Evolutionary conservation across 1,140 invertebrate species (phyloP).

Genomic region (Phocides pigmalion): DNA sequence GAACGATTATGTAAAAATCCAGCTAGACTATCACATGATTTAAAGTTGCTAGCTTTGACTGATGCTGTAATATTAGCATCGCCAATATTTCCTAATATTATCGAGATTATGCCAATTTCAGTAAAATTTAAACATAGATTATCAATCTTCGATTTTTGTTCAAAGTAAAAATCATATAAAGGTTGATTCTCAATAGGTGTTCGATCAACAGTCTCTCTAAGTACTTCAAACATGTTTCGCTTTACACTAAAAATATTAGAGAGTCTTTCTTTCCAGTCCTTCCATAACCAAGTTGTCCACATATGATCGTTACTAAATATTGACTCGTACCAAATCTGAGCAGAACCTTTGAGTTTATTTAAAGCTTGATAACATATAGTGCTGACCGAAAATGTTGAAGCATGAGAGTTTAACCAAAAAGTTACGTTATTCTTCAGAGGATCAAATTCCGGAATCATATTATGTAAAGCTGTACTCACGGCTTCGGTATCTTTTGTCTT

Average conservation of each 20-base stretch:
- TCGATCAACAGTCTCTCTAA: conserved; percentile 39
- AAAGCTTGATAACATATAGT: conserved; percentile 46
- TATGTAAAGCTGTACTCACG: conserved; percentile 4
- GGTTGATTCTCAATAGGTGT: conserved; percentile 42
- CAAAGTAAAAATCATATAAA: conserved; percentile 46
- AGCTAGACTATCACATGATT: conserved; percentile 22
- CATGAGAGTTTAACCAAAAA: background rate
- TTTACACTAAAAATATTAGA: conserved; percentile 40
- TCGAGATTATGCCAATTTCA: conserved; percentile 34
- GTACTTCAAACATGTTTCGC: conserved; percentile 39
- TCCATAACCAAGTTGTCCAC: conserved; percentile 47
- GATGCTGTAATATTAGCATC: conserved; percentile 27
- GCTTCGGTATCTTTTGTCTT: background rate
- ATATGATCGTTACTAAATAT: conserved; percentile 39
- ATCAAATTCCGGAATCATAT: conserved; percentile 6
- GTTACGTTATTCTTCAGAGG: background rate
- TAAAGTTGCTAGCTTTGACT: conserved; percentile 28
- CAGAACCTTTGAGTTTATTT: conserved; percentile 44
- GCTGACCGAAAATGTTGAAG: conserved; percentile 8
- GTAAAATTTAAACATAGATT: conserved; percentile 24
- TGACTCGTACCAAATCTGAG: conserved; percentile 44
- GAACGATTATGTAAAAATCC: conserved; percentile 33
- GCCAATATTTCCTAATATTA: conserved; percentile 34
- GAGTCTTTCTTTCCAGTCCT: conserved; percentile 39
- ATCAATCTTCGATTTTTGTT: conserved; percentile 38